Evolutionary conservation across 2,797 vertebrate species (phyloP).

Genomic region (Neostethus bicornis): DNA sequence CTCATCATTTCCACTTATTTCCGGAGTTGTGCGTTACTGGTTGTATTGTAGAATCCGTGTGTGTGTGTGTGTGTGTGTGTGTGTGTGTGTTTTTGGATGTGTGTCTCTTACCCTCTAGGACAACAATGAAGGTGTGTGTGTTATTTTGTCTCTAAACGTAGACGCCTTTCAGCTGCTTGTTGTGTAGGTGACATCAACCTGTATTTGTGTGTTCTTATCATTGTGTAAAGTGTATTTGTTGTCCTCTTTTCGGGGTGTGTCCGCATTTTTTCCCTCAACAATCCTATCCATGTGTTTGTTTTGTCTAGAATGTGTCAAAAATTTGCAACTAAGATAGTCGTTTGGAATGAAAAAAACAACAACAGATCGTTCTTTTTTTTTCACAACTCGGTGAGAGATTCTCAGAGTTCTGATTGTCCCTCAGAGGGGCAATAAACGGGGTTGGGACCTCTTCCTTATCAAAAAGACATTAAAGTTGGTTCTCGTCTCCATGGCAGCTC

Average conservation of each 20-base stretch:
- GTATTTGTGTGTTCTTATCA: too few species aligned
- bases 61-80: constrained; percentile 62
- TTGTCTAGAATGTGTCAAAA: constrained; percentile 65
- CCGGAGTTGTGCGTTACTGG: background rate
- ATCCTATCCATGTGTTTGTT: constrained; percentile 58
- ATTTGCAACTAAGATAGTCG: constrained; percentile 65
- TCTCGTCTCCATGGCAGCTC: constrained; percentile 43
- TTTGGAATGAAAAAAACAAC: constrained; percentile 53
- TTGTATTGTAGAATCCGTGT: constrained; percentile 41
- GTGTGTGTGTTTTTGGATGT: too few species aligned
- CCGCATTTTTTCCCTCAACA: constrained; percentile 35
- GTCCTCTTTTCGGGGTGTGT: constrained; percentile 55
- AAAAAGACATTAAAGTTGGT: constrained; percentile 50
- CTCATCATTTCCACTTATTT: constrained; percentile 13
- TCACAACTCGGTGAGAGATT: background rate
- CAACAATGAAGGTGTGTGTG: too few species aligned
- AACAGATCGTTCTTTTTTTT: background rate
- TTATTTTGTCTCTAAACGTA: too few species aligned
- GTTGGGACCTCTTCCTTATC: constrained; percentile 61
- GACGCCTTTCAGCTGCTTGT: constrained; percentile 47
- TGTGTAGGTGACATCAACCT: too few species aligned
- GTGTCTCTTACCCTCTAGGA: too few species aligned
- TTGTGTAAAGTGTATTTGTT: constrained; percentile 68
- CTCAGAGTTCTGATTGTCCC: constrained; percentile 17
- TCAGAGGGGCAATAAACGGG: constrained; percentile 46